Conservation (phyloP, 2,113 vertebrate genomes). For the Corydoras maculifer region DNA sequence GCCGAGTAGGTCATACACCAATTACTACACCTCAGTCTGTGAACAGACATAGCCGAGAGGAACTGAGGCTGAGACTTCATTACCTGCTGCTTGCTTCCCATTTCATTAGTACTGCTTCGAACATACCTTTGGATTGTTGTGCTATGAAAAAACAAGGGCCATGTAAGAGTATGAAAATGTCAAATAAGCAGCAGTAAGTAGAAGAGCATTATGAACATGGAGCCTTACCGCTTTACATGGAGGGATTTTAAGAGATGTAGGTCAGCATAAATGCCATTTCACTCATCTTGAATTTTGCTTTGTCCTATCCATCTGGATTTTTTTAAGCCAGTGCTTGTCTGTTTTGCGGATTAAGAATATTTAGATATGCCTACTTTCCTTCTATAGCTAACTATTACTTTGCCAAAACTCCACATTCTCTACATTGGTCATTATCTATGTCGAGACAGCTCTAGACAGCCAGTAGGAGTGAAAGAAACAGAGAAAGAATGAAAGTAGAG, state of each 20-base stretch:
- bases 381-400: not conserved
- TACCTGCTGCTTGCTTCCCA: slow-evolving; percentile 16
- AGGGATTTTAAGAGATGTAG: slow-evolving; percentile 22
- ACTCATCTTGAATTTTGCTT: not conserved
- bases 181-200: not conserved
- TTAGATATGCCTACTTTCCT: slow-evolving; percentile 5
- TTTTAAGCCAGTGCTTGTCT: slow-evolving; percentile 9
- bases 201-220: slow-evolving; percentile 20
- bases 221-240: not conserved
- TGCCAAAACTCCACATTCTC: slow-evolving; percentile 2
- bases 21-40: slow-evolving; percentile 37
- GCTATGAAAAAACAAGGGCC: not conserved
- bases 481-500: slow-evolving; percentile 31
- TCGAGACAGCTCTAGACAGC: slow-evolving; percentile 7
- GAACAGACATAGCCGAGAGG: slow-evolving; percentile 5
- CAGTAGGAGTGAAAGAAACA: not conserved
- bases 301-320: slow-evolving; percentile 5
- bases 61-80: slow-evolving; percentile 34
- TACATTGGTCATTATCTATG: slow-evolving; percentile 24
- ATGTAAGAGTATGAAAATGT: not conserved
- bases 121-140: not conserved
- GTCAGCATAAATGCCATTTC: slow-evolving; percentile 14
- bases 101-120: slow-evolving; percentile 22
- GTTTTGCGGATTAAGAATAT: slow-evolving; percentile 7
- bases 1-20: slow-evolving; percentile 42